Percentiles rank a stretch among this genome's conserved stretches.
These are phyloP conservation scores for Diaperis boleti DNA, from an alignment of 2,888 invertebrate species.

Conservation along the genomic window DNA sequence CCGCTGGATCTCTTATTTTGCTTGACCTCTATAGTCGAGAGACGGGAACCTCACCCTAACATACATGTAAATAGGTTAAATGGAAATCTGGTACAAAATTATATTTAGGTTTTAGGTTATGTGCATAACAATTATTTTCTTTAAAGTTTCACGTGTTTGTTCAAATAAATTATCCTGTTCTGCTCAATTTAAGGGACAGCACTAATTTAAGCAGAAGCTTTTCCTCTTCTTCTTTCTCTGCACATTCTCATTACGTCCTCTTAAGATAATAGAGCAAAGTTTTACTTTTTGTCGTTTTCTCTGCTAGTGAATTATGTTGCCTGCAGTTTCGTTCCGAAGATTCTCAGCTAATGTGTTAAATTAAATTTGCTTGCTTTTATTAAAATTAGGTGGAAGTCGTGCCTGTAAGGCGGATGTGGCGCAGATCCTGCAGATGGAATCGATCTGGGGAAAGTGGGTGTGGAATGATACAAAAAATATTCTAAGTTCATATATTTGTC, in stretches of 20 bases:
- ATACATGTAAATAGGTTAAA: too few relatives aligned
- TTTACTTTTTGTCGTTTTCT: neutral
- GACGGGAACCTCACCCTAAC: too few relatives aligned
- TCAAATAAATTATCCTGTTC: constrained; percentile 5
- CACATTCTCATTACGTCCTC: constrained; percentile 1
- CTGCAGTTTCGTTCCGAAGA: neutral
- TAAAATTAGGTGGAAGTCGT: neutral
- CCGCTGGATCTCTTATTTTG: constrained; percentile 46
- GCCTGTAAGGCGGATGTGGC: neutral
- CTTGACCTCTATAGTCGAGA: too few relatives aligned
- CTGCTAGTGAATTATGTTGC: neutral
- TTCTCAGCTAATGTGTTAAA: constrained; percentile 1
- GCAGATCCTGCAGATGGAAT: neutral
- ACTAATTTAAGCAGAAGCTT: constrained; percentile 4
- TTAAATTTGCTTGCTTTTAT: constrained; percentile 2
- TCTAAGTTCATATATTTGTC: constrained; percentile 63
- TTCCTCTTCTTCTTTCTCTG: neutral
- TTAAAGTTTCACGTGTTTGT: too few relatives aligned
- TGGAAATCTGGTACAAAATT: too few relatives aligned
- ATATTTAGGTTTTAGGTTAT: too few relatives aligned
- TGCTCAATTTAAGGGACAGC: constrained; percentile 5
- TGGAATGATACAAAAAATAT: constrained; percentile 45
- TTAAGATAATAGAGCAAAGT: constrained; percentile 8
- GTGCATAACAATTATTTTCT: too few relatives aligned
- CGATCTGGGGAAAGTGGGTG: neutral